A percentile compares a stretch with the other conserved stretches of the same genome.
Conservation (phyloP, 2,888 invertebrate genomes). For the Drosophila hamatofila region DNA sequence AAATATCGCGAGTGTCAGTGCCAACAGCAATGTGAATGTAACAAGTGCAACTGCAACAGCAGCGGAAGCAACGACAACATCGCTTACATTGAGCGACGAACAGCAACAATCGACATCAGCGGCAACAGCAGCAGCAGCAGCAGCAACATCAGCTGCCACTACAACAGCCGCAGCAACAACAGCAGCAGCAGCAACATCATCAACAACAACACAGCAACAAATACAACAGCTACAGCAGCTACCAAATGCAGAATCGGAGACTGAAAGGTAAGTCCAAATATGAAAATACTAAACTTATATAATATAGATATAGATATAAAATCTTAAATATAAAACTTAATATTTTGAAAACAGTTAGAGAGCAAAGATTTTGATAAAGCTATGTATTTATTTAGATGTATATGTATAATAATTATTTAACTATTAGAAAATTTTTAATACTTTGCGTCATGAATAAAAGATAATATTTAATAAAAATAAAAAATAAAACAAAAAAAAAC, state of each 20-base stretch:
- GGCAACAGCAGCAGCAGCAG: constrained; percentile 38
- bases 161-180: constrained; percentile 24
- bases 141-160: constrained; percentile 40
- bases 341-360: too few relatives aligned
- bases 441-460: too few relatives aligned
- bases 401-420: too few relatives aligned
- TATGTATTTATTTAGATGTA: too few relatives aligned
- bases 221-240: constrained; percentile 73
- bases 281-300: neutral
- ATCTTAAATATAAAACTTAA: too few relatives aligned
- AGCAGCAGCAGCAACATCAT: constrained; percentile 43
- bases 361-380: too few relatives aligned
- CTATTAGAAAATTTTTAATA: too few relatives aligned
- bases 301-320: neutral
- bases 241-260: constrained; percentile 85
- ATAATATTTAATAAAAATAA: too few relatives aligned
- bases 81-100: constrained; percentile 55
- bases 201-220: constrained; percentile 64
- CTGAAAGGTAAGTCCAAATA: constrained; percentile 84
- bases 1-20: constrained; percentile 82
- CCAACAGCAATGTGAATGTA: constrained; percentile 80
- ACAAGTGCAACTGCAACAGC: constrained; percentile 60
- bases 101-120: constrained; percentile 55
- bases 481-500: neutral
- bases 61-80: constrained; percentile 63